These are phyloP conservation scores for Cavia aperea DNA, from an alignment of 2,113 vertebrate species.

Conservation along the genomic window DNA sequence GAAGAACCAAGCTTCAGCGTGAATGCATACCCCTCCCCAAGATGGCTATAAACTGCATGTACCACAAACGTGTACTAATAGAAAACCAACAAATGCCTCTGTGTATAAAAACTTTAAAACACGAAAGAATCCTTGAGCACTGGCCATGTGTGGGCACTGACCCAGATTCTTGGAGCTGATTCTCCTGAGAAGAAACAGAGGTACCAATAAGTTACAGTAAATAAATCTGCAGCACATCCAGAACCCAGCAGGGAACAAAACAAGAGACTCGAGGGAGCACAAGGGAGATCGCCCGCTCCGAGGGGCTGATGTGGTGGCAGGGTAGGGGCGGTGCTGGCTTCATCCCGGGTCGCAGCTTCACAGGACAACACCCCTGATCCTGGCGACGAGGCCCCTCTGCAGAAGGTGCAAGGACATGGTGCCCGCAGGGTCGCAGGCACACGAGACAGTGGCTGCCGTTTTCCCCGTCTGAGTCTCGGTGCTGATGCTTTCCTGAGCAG, in stretches of 20 bases:
- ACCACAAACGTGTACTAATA: neutral
- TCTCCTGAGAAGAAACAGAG: neutral
- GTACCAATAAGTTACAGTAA: neutral
- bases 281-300: fast-evolving
- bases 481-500: neutral
- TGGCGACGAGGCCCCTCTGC: neutral
- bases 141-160: neutral
- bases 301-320: neutral
- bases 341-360: neutral
- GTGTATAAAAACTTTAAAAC: neutral
- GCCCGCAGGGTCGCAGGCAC: neutral
- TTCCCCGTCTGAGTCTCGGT: neutral
- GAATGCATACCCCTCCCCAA: neutral
- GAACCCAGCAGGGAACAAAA: neutral
- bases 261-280: neutral
- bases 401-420: neutral
- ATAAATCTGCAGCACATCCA: neutral
- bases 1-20: neutral
- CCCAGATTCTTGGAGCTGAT: neutral
- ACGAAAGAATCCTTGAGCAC: neutral
- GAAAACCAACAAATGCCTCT: neutral
- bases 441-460: neutral
- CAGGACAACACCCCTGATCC: neutral
- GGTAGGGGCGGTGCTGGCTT: neutral
- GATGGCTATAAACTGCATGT: neutral